Conservation (phyloP, 2,797 vertebrate genomes). For the Loris lydekkerianus region DNA sequence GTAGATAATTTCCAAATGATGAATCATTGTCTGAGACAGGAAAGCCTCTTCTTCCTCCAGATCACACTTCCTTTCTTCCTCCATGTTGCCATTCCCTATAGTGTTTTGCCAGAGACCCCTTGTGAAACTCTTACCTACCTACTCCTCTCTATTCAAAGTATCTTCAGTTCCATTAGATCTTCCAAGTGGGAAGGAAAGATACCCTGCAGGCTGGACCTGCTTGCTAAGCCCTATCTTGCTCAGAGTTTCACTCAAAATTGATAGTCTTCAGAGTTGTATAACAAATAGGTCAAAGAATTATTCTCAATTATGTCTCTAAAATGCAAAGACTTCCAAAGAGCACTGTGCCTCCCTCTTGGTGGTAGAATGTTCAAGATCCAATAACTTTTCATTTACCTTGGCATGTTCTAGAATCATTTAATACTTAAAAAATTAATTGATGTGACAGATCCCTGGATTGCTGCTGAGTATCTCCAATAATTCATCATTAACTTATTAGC, state of each 20-base stretch:
- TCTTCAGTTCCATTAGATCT: neutral
- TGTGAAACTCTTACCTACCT: neutral
- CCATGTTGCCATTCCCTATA: neutral
- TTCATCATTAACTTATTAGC: neutral
- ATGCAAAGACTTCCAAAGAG: neutral
- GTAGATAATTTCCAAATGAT: neutral
- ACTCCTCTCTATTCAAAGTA: neutral
- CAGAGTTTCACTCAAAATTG: neutral
- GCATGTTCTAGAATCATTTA: neutral
- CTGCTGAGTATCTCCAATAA: neutral
- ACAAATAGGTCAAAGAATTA: neutral
- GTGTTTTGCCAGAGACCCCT: neutral
- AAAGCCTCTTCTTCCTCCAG: neutral
- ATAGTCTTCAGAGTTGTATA: neutral
- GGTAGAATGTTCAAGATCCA: neutral
- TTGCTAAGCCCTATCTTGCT: neutral
- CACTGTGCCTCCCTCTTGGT: neutral
- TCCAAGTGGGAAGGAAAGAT: neutral
- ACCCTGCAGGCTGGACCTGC: neutral
- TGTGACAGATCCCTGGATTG: neutral
- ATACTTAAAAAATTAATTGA: neutral
- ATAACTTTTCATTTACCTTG: conserved; percentile 21
- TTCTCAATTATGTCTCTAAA: neutral
- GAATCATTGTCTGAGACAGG: neutral
- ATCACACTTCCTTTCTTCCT: neutral